These are phyloP conservation scores for Epinephelus fuscoguttatus DNA, from an alignment of 2,113 vertebrate species.

Conservation along the genomic window DNA sequence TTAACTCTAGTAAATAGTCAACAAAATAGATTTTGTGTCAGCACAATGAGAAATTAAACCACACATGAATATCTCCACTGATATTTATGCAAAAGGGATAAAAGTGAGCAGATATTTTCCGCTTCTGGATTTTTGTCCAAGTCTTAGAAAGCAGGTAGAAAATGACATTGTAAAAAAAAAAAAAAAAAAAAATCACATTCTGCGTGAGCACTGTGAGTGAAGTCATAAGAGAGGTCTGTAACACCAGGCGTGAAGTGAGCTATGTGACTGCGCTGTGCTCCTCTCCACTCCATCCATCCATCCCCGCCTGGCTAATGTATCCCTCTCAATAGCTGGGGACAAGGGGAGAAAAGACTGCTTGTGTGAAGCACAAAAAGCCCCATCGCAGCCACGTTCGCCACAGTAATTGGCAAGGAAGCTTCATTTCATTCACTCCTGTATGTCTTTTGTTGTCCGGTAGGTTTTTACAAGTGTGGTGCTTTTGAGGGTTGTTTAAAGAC, in stretches of 20 bases:
- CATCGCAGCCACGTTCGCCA: conserved; percentile 84
- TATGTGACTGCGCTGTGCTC: conserved; percentile 64
- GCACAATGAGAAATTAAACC: not conserved
- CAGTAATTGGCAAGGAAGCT: conserved; percentile 93
- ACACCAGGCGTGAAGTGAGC: conserved; percentile 88
- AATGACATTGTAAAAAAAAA: conserved; percentile 70
- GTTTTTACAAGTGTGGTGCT: conserved; percentile 91
- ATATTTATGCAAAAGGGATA: conserved; percentile 6
- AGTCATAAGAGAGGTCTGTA: conserved; percentile 90
- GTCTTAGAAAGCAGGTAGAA: conserved; percentile 34
- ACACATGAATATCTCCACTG: not conserved
- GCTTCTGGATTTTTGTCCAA: not conserved
- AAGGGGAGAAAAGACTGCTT: conserved; percentile 72
- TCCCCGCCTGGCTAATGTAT: conserved; percentile 86
- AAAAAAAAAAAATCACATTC: conserved; percentile 51
- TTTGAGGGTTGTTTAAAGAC: conserved; percentile 91
- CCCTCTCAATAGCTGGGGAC: conserved; percentile 85
- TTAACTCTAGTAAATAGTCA: not conserved
- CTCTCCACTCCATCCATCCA: conserved; percentile 55
- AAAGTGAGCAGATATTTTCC: conserved; percentile 17
- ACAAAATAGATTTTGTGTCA: not conserved
- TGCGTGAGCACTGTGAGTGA: conserved; percentile 75
- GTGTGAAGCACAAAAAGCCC: conserved; percentile 88
- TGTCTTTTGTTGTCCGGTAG: conserved; percentile 88
- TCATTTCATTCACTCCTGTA: conserved; percentile 89